These are phyloP conservation scores for Encarsia formosa DNA, from an alignment of 2,888 invertebrate species.

Conservation along the genomic window DNA sequence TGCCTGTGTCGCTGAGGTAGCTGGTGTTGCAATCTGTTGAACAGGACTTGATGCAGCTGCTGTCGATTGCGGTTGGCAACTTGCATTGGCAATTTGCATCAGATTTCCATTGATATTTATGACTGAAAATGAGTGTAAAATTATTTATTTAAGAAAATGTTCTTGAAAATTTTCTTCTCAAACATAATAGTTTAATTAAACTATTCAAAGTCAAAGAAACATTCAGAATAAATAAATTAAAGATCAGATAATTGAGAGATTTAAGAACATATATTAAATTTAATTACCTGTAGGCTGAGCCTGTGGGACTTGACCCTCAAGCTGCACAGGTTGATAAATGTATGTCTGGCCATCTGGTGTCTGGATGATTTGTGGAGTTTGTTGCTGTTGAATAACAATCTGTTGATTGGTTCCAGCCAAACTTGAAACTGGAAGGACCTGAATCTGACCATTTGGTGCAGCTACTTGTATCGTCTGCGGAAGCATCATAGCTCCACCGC, in stretches of 20 bases:
- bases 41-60: constrained; percentile 48
- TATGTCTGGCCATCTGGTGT: constrained; percentile 91
- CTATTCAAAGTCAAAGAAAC: too few species aligned
- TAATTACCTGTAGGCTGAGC: constrained; percentile 60
- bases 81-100: constrained; percentile 61
- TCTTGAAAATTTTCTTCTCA: too few species aligned
- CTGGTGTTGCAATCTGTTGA: constrained; percentile 52
- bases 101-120: constrained; percentile 74
- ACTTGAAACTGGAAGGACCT: constrained; percentile 70
- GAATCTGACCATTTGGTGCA: constrained; percentile 64
- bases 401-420: constrained; percentile 55
- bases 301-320: constrained; percentile 58
- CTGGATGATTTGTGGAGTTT: constrained; percentile 79
- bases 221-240: too few species aligned
- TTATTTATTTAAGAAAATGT: too few species aligned
- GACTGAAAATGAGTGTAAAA: constrained; percentile 52
- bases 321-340: constrained; percentile 75
- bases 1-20: constrained; percentile 46
- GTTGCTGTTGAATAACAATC: constrained; percentile 61
- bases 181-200: too few species aligned
- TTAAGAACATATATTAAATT: too few species aligned
- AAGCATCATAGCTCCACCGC: constrained; percentile 63
- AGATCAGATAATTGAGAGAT: too few species aligned
- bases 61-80: constrained; percentile 52
- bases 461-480: constrained; percentile 59